Evolutionary conservation across 2,113 vertebrate species (phyloP).

Genomic region (Apaloderma vittatum): DNA sequence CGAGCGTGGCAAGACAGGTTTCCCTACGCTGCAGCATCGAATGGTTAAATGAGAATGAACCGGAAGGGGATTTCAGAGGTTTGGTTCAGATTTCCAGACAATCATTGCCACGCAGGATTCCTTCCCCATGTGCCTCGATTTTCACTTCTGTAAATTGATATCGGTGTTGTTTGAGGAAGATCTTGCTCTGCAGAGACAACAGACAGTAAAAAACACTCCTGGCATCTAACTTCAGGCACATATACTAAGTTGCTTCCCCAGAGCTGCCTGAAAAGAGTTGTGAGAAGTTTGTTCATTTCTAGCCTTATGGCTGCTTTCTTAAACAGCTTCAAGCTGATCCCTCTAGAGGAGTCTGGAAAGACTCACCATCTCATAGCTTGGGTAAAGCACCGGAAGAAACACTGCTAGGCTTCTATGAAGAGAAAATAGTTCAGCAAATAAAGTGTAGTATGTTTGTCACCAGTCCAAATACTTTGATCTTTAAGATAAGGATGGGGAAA

Average conservation of each 20-base stretch:
- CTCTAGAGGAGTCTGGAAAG: neutral
- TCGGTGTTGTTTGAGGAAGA: neutral
- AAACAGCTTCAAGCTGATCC: neutral
- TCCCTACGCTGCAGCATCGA: rapidly evolving
- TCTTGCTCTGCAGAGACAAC: neutral
- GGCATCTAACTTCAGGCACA: neutral
- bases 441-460: neutral
- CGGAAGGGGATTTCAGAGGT: neutral
- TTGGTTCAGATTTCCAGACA: neutral
- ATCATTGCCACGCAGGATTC: neutral
- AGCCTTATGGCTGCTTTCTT: neutral
- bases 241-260: neutral
- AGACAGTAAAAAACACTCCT: neutral
- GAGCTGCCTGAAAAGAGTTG: neutral
- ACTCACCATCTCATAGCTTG: neutral
- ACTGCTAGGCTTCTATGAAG: neutral
- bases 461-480: neutral
- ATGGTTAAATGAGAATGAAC: neutral
- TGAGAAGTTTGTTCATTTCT: neutral
- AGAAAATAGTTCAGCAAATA: neutral
- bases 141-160: neutral
- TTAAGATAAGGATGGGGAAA: neutral
- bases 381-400: neutral
- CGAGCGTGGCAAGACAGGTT: neutral
- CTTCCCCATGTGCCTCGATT: neutral